Evolutionary conservation across 1,140 invertebrate species (phyloP).

Genomic region (Pseudomyrmex pallidus): DNA sequence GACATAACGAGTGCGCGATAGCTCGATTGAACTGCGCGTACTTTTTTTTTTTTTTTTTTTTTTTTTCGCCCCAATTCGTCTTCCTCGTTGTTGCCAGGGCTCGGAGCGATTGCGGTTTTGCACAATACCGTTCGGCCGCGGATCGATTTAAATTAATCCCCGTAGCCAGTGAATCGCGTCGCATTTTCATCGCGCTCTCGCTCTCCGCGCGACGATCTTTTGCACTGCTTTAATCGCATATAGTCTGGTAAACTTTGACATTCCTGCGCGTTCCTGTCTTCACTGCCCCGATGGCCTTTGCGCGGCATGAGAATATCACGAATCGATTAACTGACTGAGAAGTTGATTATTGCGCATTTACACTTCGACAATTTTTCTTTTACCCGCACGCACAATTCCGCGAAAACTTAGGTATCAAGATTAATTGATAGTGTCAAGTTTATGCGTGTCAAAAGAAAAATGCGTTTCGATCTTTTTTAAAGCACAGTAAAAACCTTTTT

Average conservation of each 20-base stretch:
- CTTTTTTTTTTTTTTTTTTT: too few relatives aligned
- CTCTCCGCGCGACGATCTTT: not conserved
- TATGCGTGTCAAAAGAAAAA: too few relatives aligned
- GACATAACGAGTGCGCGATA: constrained; percentile 56
- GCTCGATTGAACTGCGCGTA: constrained; percentile 28
- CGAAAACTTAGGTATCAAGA: too few relatives aligned
- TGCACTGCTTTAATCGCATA: constrained; percentile 2
- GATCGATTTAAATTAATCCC: constrained; percentile 42
- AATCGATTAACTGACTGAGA: constrained; percentile 7
- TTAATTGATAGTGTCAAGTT: too few relatives aligned
- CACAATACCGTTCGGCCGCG: not conserved
- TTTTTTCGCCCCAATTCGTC: constrained; percentile 43
- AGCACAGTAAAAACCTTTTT: too few relatives aligned
- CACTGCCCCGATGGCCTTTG: constrained; percentile 71
- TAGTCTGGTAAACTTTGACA: constrained; percentile 36
- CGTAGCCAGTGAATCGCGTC: not conserved
- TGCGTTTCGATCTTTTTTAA: too few relatives aligned
- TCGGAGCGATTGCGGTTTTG: not conserved
- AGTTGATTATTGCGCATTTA: constrained; percentile 35
- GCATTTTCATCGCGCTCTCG: constrained; percentile 15
- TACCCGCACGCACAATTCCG: not conserved
- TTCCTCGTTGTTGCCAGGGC: constrained; percentile 30
- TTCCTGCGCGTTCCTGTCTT: constrained; percentile 48
- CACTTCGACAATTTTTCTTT: constrained; percentile 15
- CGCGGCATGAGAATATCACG: constrained; percentile 28